Percentiles rank a stretch among this genome's conserved stretches.
Evolutionary conservation across 2,113 vertebrate genomes (phyloP).

Genomic region (Uria lomvia): DNA sequence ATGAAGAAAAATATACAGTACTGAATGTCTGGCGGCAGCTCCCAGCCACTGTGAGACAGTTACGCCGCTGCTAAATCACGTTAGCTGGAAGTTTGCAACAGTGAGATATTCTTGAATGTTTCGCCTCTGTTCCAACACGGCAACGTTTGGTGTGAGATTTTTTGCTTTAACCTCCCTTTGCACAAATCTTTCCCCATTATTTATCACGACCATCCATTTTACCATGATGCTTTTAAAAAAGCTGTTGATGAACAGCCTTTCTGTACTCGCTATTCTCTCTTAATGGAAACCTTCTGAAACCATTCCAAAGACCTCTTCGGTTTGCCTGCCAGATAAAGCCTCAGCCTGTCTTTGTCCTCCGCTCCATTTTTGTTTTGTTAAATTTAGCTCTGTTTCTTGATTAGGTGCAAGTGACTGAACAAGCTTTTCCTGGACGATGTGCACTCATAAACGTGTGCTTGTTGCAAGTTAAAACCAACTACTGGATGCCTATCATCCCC

Average conservation of each 20-base stretch:
- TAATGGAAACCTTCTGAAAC: constrained; percentile 8
- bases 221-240: neutral
- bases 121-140: neutral
- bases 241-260: neutral
- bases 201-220: neutral
- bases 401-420: neutral
- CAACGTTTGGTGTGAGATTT: neutral
- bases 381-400: constrained; percentile 21
- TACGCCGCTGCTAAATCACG: neutral
- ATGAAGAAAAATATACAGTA: constrained; percentile 43
- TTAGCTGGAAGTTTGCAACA: neutral
- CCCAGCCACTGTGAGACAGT: constrained; percentile 19
- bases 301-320: neutral
- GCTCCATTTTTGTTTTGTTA: neutral
- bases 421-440: neutral
- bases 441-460: neutral
- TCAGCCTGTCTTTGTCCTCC: neutral
- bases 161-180: neutral
- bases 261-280: neutral
- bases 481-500: neutral
- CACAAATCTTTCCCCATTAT: neutral
- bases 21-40: constrained; percentile 19
- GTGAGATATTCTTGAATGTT: neutral
- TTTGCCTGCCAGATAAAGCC: neutral
- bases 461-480: neutral